phyloP scores from a whole-genome alignment of 2,113 vertebrate genomes.

The Silurus meridionalis region DNA sequence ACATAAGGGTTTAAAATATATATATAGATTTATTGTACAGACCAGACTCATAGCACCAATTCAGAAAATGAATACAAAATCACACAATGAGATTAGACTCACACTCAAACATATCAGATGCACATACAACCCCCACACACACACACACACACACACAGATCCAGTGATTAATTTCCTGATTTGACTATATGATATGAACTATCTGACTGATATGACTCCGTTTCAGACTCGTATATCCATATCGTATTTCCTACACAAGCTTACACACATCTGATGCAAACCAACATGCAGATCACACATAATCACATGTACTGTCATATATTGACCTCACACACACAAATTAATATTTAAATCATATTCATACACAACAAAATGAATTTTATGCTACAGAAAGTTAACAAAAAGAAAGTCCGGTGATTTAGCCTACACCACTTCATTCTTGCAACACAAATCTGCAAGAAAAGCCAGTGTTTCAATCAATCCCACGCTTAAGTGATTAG shows the following conservation, averaged over 20 bases:
- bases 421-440: background rate
- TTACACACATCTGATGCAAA: background rate
- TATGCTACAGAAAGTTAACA: background rate
- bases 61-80: background rate
- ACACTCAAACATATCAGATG: background rate
- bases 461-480: constrained; percentile 31
- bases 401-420: background rate
- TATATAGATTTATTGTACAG: background rate
- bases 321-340: background rate
- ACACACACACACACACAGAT: background rate
- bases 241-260: background rate
- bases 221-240: background rate
- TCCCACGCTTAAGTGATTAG: constrained; percentile 17
- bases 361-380: background rate
- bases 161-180: background rate
- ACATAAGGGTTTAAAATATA: background rate
- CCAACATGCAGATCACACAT: background rate
- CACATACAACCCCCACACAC: background rate
- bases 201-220: background rate
- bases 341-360: background rate
- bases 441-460: background rate
- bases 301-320: background rate
- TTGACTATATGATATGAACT: background rate
- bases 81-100: background rate
- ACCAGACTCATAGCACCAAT: background rate